Evolutionary conservation across 2,888 invertebrate genomes (phyloP).

Genomic region (Peribatodes rhomboidaria): DNA sequence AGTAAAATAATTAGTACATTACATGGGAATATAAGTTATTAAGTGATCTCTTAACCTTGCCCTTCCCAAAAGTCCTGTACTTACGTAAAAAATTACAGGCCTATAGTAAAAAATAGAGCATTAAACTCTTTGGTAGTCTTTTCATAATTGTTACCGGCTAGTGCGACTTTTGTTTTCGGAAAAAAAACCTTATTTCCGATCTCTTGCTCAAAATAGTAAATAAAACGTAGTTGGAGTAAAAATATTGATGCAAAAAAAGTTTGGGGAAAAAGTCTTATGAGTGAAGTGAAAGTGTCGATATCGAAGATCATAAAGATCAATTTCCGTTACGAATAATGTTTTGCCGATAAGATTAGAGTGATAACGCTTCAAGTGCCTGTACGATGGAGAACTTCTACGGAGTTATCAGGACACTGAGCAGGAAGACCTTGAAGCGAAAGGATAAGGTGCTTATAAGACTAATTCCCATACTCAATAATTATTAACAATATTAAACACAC

Average conservation of each 20-base stretch:
- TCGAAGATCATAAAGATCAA: conserved; percentile 25
- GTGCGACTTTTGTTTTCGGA: neutral
- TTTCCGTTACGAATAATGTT: conserved; percentile 44
- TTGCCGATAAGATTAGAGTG: conserved; percentile 45
- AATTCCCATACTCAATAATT: neutral
- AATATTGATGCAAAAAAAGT: too few species aligned
- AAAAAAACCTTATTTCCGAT: too few species aligned
- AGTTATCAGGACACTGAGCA: conserved; percentile 77
- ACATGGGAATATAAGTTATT: conserved; percentile 18
- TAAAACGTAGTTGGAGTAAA: too few species aligned
- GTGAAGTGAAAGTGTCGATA: conserved; percentile 53
- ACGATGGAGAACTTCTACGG: conserved; percentile 80
- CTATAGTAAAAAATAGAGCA: neutral
- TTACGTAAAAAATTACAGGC: too few species aligned
- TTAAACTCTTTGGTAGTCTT: neutral
- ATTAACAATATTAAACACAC: neutral
- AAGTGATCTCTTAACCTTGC: conserved; percentile 3
- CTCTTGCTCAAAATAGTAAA: too few species aligned
- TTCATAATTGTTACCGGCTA: neutral
- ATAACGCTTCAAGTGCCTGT: conserved; percentile 44
- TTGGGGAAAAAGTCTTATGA: too few species aligned
- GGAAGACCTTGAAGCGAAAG: conserved; percentile 79
- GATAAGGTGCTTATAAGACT: conserved; percentile 64
- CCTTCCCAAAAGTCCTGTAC: neutral
- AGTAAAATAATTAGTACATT: neutral